phyloP scores from a whole-genome alignment of 2,888 invertebrate genomes.

The Trichogramma dendrolimi region DNA sequence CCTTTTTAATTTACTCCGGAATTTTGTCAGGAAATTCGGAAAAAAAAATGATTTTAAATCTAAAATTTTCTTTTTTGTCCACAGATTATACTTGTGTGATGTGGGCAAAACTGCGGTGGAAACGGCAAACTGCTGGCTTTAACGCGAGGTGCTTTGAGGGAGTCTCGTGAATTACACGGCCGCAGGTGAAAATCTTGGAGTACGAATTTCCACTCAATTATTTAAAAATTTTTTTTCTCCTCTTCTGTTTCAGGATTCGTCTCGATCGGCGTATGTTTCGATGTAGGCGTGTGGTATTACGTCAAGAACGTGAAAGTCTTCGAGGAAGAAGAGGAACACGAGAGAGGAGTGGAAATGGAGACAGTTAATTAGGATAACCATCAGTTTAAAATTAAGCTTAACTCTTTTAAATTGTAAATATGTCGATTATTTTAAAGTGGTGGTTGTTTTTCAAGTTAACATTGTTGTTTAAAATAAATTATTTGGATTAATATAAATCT shows the following conservation, averaged over 20 bases:
- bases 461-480: too few species aligned
- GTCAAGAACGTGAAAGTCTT: conserved; percentile 67
- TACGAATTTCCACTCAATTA: conserved; percentile 14
- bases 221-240: neutral
- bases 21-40: too few species aligned
- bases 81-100: conserved; percentile 65
- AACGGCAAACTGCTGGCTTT: conserved; percentile 73
- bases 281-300: conserved; percentile 65
- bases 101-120: conserved; percentile 69
- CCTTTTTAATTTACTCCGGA: conserved; percentile 31
- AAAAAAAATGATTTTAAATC: neutral
- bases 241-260: conserved; percentile 54
- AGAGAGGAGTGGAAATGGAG: too few species aligned
- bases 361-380: too few species aligned
- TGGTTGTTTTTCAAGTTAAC: too few species aligned
- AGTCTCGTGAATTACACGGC: conserved; percentile 65
- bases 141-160: conserved; percentile 63
- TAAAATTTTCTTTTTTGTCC: conserved; percentile 23
- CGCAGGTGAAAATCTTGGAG: conserved; percentile 51
- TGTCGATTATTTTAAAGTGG: too few species aligned
- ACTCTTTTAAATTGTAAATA: too few species aligned
- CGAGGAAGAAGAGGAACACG: conserved; percentile 59
- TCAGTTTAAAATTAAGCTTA: too few species aligned
- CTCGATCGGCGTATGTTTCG: conserved; percentile 62
- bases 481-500: too few species aligned